Base-by-base conservation (phyloP, 1,140 invertebrate genomes). In the Tetramorium parvispinum region DNA sequence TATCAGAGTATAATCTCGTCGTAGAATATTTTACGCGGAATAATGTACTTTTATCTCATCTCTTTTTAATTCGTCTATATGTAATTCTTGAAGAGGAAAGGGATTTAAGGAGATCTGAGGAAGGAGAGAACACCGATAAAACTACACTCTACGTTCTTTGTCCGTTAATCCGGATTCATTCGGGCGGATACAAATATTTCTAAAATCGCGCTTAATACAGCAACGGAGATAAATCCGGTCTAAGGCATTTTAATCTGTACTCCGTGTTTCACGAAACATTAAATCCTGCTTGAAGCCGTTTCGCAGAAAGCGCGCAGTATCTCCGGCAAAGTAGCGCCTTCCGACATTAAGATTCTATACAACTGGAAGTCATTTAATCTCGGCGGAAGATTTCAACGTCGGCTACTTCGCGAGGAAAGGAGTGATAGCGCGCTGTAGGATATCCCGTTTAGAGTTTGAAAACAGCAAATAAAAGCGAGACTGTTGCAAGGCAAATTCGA, bases 351-450 rank as follows among this genome's bases (percentile, higher is more conserved):
- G 79, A 83, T 83, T 83, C 79, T 83, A 83, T 83, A 75, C 79
- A 83, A 83, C 79, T 83, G 68, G 68, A 83, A 83, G 79, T 83
- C 79, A 83, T 83, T 83, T 83, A 83, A 83, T 83, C 79, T 83
- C 68, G 53, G 68, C 79, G 79, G 55, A 73, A 83, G 79, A 83
- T 83, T 83, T 83, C 68, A 83, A 43, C 79, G 40, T 43, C 55
- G 79, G 79, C 79, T 55, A 83, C 79, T 83, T 55, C 27, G 43
- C 68, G 68, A 32, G 55, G 40, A n/a, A 46, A 73, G 79, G 18
- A 75, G 57, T 55, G 68, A 83, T 83, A 83, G 68, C 27, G 11
- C 24, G 2, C 53, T 73, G 51, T 27, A 83, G 53, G 53, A 83
- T 83, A 83, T 83, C 43, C 68, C 68, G 68, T 73, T 18, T 32